Base-by-base conservation (phyloP, 2,888 invertebrate species). In the Scelioninae gen. 1 region DNA sequence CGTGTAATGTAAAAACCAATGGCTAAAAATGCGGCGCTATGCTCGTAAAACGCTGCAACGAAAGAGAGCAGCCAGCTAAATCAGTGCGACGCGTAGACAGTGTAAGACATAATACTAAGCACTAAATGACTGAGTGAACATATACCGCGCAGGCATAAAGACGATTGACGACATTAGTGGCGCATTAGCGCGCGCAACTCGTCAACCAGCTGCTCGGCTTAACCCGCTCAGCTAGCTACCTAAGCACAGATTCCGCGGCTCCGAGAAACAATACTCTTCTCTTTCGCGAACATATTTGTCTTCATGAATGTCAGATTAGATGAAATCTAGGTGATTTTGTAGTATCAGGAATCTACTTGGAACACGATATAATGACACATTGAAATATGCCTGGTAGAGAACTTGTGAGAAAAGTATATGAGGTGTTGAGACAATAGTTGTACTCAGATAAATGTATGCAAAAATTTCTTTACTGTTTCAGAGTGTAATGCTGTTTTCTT, bases 121-220 rank as follows among this genome's bases (percentile, higher is more conserved):
- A 68, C 65, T 71, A 81, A 81, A 84, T 78, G 62, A 74, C 78
- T 58, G 58, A 71, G 55, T 45, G 80, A 75, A 56, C 71, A 65
- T 81, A 77, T 75, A 65, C 72, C 80, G 72, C 79, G 82, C 63
- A n/a, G n/a, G 75, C 84, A 83, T 81, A 83, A 86, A 85, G 84
- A 84, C 80, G 82, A 79, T 86, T 82, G 87, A 87, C 88, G 89
- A 90, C 90, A 90, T 91, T 91, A 91, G 89, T 89, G 89, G 87
- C 88, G 88, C 91, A 91, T 91, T 91, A 91, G 89, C 88, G 88
- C 84, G 86, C 87, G 83, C 85, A 82, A 86, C 90, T 88, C 90
- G 89, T 90, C 88, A 87, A 85, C 87, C 91, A 91, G 88, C 90
- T 91, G 90, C 88, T 87, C 85, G 85, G 86, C 63, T 84, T 86